phyloP scores from a whole-genome alignment of 2,113 vertebrate genomes.

The Aramus guarauna region DNA sequence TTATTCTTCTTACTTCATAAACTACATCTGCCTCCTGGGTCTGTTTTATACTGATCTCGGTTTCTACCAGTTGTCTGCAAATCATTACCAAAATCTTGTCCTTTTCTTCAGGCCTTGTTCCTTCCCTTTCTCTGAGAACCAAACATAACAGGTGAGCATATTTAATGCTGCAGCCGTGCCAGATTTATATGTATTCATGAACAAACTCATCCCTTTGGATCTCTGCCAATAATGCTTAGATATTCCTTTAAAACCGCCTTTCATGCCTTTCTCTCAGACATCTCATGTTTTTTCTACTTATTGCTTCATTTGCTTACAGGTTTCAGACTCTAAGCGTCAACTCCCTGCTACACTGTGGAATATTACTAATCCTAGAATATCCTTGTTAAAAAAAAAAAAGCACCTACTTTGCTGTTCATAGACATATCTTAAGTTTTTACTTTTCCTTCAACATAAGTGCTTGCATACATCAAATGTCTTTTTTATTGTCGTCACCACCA shows the following conservation, averaged over 20 bases:
- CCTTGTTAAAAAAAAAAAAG: background rate
- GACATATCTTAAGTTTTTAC: background rate
- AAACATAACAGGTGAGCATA: background rate
- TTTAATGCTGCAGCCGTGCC: background rate
- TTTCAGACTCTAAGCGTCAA: background rate
- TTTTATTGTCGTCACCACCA: background rate
- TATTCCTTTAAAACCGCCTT: background rate
- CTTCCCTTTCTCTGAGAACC: background rate
- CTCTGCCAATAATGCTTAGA: background rate
- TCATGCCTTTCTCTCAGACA: background rate
- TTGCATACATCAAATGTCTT: background rate
- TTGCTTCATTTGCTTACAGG: background rate
- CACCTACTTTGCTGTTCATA: background rate
- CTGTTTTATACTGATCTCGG: background rate
- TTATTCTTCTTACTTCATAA: conserved; percentile 43
- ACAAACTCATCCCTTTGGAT: background rate
- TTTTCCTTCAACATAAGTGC: background rate
- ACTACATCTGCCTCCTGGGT: background rate
- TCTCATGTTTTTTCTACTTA: background rate
- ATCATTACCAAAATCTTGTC: background rate
- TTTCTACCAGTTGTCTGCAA: conserved; percentile 2
- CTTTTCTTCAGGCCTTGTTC: background rate
- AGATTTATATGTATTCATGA: background rate
- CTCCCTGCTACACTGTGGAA: background rate
- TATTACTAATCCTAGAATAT: background rate